Conservation (phyloP, 2,797 vertebrate genomes). For the Scyliorhinus canicula region DNA sequence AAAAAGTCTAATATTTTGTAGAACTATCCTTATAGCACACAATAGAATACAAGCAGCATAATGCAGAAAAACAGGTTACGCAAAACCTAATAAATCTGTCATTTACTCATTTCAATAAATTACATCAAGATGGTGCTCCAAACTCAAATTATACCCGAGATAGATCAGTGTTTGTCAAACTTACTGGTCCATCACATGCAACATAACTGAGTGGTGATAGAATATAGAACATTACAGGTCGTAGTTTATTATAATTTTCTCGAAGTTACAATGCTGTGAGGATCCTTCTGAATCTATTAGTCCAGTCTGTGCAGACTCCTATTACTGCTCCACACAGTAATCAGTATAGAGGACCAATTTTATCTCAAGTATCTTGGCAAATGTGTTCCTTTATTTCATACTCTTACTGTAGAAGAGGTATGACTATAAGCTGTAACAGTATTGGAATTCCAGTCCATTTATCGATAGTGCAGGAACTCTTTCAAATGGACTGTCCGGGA, state of each 20-base stretch:
- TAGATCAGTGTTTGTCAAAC: background rate
- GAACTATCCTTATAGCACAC: background rate
- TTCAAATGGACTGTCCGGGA: background rate
- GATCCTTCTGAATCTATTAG: background rate
- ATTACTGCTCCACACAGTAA: background rate
- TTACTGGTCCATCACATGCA: background rate
- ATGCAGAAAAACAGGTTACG: background rate
- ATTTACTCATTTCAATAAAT: background rate
- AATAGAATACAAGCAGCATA: background rate
- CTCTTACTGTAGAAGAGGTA: background rate
- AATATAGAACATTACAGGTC: too few species aligned
- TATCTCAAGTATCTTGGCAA: background rate
- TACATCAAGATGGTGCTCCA: background rate
- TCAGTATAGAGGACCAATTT: background rate
- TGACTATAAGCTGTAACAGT: background rate
- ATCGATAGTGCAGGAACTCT: background rate
- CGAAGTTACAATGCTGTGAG: background rate
- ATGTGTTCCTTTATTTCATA: background rate
- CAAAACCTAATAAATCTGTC: background rate
- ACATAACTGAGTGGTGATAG: background rate
- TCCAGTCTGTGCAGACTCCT: background rate
- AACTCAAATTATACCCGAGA: background rate
- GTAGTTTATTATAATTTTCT: background rate
- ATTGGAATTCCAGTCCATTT: background rate
- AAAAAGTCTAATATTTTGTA: background rate